Evolutionary conservation across 2,888 invertebrate species (phyloP), one percentile per base, ranked within the genome.

Genomic region (Philereme transversata): DNA sequence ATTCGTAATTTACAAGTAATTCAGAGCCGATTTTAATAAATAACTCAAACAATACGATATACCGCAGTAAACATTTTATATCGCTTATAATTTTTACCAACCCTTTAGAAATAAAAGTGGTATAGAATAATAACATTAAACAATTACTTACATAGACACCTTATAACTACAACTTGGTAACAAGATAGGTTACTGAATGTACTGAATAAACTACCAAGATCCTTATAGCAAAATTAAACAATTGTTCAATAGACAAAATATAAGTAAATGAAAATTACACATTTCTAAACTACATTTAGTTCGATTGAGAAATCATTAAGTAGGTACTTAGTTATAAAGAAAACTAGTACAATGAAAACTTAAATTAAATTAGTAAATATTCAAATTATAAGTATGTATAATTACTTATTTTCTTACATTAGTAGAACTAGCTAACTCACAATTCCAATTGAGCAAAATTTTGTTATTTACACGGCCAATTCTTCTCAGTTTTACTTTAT

Each of bases 361-460:
- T 22, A 22, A 22, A 22, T 22, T 2, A 22, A 22, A 3, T 22
- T 22, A 22, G 22, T 22, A 22, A 22, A 22, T 22, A 22, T 22
- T 22, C 22, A 22, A 22, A 22, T 22, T 22, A 22, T 22, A 22
- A 22, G 22, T 22, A 22, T 22, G n/a, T 22, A 2, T 22, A 22
- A 22, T 22, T 3, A 22, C 7, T 8, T 40, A 36, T 4, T 7
- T 40, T 40, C 40, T 49, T 46, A 46, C 0, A 36, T 57, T 5
- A 11, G 43, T n/a, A 57, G 34, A 57, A 57, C 50, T 57, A 53
- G 47, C 51, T 49, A 56, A 49, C 46, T 55, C 57, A 59, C 45
- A 65, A 71, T 66, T 65, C 49, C 34, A 77, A 78, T 87, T 87
- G 86, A 86, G 86, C 86, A 87, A 86, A 72, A 81, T 83, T 82